These are phyloP conservation scores for Pelobates fuscus DNA, from an alignment of 2,113 vertebrate genomes.

Conservation along the genomic window DNA sequence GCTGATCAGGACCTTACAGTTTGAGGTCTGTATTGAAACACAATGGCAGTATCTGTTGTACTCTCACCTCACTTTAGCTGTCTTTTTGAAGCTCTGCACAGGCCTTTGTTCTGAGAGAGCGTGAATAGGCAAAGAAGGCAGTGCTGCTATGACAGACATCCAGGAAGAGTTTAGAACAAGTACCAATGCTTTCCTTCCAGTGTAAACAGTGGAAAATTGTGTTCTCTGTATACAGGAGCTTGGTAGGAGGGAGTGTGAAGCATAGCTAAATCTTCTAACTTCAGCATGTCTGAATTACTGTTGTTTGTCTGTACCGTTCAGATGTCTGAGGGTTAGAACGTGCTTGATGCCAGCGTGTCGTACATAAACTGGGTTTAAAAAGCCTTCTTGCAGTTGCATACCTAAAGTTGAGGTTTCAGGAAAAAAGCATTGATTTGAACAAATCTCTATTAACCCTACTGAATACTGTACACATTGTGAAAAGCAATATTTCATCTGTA, in stretches of 20 bases:
- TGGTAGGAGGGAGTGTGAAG: neutral
- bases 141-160: constrained; percentile 10
- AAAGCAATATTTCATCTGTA: too few species aligned
- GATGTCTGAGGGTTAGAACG: neutral
- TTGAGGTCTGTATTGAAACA: neutral
- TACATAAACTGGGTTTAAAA: too few species aligned
- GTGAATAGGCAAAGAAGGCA: neutral
- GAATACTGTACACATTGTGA: too few species aligned
- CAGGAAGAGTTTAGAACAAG: constrained; percentile 22
- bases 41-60: neutral
- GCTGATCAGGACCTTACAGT: too few species aligned
- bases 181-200: constrained; percentile 13
- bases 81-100: constrained; percentile 25
- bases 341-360: too few species aligned
- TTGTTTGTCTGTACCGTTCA: neutral
- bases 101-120: constrained; percentile 21
- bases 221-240: neutral
- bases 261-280: neutral
- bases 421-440: too few species aligned
- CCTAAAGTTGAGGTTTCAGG: too few species aligned
- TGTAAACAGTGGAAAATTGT: constrained; percentile 29
- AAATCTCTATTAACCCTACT: too few species aligned
- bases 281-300: neutral
- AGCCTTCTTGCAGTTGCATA: too few species aligned
- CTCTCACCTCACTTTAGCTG: neutral